Evolutionary conservation across 2,888 invertebrate genomes (phyloP).

Genomic region (Tubulanus polymorphus): DNA sequence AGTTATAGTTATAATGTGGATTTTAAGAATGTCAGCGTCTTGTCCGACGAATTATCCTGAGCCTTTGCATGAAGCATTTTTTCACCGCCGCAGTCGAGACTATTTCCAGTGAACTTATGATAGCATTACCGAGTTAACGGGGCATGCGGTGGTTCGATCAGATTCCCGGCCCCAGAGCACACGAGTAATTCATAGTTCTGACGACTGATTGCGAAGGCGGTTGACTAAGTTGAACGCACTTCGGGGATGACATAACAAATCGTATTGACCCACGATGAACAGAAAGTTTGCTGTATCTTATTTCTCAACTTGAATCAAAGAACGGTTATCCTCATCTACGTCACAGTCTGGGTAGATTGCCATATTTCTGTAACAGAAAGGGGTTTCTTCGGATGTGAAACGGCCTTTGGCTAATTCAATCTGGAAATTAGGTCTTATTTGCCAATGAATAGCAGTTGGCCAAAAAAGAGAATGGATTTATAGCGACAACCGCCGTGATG

Average conservation of each 20-base stretch:
- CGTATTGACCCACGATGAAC: constrained; percentile 13
- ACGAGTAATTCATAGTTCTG: constrained; percentile 20
- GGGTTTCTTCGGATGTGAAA: no score
- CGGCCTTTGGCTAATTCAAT: no score
- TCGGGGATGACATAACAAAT: background rate
- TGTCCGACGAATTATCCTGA: constrained; percentile 14
- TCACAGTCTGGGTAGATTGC: no score
- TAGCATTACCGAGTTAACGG: no score
- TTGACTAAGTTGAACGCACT: background rate
- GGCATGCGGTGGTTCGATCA: constrained; percentile 36
- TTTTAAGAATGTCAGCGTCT: constrained; percentile 10
- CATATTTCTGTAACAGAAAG: no score
- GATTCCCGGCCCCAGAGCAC: constrained; percentile 36
- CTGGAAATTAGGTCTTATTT: no score
- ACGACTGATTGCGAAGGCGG: no score
- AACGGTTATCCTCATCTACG: background rate
- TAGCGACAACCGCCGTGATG: background rate
- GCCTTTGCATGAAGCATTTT: constrained; percentile 9
- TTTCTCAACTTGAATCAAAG: constrained; percentile 9
- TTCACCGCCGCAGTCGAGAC: constrained; percentile 14
- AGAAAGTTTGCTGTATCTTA: constrained; percentile 10
- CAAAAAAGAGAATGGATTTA: no score
- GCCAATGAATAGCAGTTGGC: no score
- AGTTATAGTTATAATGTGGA: no score
- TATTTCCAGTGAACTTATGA: no score